Evolutionary conservation across 2,113 vertebrate species (phyloP).

Genomic region (Colinus virginianus): DNA sequence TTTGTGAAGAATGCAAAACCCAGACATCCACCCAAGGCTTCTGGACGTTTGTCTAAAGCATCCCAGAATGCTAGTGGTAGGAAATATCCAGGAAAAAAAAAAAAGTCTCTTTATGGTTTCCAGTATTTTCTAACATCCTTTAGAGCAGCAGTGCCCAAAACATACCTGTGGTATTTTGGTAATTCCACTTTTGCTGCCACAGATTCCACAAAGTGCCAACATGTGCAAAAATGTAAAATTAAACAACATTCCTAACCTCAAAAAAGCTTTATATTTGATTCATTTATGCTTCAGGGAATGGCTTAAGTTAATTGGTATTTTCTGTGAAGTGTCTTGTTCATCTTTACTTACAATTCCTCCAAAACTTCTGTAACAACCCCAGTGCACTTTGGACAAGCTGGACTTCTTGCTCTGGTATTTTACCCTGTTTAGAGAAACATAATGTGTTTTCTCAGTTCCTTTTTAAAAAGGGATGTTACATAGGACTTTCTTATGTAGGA

Average conservation of each 20-base stretch:
- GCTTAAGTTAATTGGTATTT: neutral
- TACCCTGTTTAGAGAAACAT: neutral
- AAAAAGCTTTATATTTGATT: neutral
- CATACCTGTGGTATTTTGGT: constrained; percentile 14
- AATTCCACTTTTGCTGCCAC: neutral
- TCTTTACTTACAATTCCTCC: neutral
- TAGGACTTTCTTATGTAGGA: neutral
- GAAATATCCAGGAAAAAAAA: neutral
- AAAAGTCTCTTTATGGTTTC: neutral
- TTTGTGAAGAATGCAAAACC: neutral
- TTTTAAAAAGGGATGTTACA: neutral
- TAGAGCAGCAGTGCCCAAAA: neutral
- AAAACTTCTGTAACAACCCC: neutral
- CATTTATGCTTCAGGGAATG: neutral
- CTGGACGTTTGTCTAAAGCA: neutral
- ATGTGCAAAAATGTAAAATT: neutral
- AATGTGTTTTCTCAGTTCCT: neutral
- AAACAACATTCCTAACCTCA: neutral
- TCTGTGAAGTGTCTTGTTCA: neutral
- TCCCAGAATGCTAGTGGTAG: neutral
- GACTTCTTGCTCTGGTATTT: neutral
- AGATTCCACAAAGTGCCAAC: neutral
- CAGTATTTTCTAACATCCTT: neutral
- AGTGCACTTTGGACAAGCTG: neutral
- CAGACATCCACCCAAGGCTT: neutral